A percentile compares a stretch with the other conserved stretches of the same genome.
phyloP scores from a whole-genome alignment of 64 coral and sea anemone genomes.

The Hydrozoanthus tunicans region DNA sequence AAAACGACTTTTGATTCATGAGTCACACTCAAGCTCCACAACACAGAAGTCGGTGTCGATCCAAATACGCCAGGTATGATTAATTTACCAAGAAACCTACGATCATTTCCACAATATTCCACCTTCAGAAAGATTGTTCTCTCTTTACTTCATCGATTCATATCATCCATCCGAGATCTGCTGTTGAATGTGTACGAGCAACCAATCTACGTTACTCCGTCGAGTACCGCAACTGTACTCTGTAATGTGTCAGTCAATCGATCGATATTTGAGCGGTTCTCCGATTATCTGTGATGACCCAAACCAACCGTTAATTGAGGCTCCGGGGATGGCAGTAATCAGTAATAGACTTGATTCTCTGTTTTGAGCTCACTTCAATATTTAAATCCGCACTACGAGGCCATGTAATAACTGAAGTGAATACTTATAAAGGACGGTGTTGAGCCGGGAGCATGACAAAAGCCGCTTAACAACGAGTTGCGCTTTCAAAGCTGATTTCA shows the following conservation, averaged over 20 bases:
- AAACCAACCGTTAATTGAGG: not conserved
- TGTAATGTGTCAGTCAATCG: constrained; percentile 60
- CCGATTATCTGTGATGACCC: constrained; percentile 47
- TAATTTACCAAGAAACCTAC: constrained; percentile 19
- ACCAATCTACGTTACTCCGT: not conserved
- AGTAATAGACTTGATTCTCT: constrained; percentile 15
- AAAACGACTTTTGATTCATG: constrained; percentile 1
- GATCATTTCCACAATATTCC: constrained; percentile 38
- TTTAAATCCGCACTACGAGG: constrained; percentile 2
- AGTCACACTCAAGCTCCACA: constrained; percentile 48
- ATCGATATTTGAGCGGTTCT: constrained; percentile 61
- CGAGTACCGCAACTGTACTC: not conserved
- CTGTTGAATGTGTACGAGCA: not conserved
- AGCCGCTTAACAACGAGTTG: constrained; percentile 37
- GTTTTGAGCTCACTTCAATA: constrained; percentile 34
- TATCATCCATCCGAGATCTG: not conserved
- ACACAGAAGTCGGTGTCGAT: not conserved
- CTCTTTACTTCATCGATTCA: not conserved
- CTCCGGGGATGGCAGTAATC: constrained; percentile 17
- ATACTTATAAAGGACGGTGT: constrained; percentile 49
- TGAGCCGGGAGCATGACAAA: constrained; percentile 12
- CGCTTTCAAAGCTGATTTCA: constrained; percentile 43
- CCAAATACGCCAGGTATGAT: not conserved
- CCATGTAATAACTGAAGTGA: constrained; percentile 29
- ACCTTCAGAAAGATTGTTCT: not conserved